phyloP scores from a whole-genome alignment of 2,797 vertebrate genomes.

The Benthosema pterotum region DNA sequence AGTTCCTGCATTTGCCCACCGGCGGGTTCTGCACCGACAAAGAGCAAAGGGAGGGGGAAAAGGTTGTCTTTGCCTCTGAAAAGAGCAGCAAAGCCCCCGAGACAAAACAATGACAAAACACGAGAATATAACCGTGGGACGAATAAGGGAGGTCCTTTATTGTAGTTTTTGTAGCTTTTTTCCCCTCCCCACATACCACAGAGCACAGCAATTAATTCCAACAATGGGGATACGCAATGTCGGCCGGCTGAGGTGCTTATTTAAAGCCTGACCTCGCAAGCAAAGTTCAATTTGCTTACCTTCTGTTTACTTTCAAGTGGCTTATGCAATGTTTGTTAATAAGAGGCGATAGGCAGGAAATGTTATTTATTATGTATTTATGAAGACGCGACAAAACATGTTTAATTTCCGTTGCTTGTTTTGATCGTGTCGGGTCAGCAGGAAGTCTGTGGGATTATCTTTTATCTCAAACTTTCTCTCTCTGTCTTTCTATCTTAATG shows the following conservation, averaged over 20 bases:
- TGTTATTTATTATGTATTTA: no score
- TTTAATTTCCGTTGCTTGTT: background rate
- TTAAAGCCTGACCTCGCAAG: slow-evolving; percentile 59
- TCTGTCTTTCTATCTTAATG: background rate
- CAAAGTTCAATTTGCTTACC: slow-evolving; percentile 41
- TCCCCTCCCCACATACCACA: slow-evolving; percentile 33
- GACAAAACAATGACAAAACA: slow-evolving; percentile 53
- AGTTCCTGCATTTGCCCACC: slow-evolving; percentile 25
- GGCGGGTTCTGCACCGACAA: slow-evolving; percentile 36
- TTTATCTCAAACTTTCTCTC: background rate
- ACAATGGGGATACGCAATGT: slow-evolving; percentile 56
- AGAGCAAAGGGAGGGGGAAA: slow-evolving; percentile 1
- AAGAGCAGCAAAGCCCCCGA: slow-evolving; percentile 37
- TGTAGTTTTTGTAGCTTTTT: slow-evolving; percentile 11
- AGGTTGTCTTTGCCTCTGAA: slow-evolving; percentile 22
- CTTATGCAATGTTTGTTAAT: slow-evolving; percentile 29
- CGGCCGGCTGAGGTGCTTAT: slow-evolving; percentile 48
- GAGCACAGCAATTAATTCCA: slow-evolving; percentile 60
- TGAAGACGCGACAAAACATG: no score
- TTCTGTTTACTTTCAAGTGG: slow-evolving; percentile 44
- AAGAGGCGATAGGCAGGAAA: slow-evolving; percentile 17
- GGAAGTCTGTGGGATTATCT: background rate
- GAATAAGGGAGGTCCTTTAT: slow-evolving; percentile 27
- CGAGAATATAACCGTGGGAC: slow-evolving; percentile 32
- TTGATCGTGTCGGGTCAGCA: slow-evolving; percentile 10